Base-by-base conservation (phyloP, 2,113 vertebrate genomes). In the Aspidoscelis tigris region DNA sequence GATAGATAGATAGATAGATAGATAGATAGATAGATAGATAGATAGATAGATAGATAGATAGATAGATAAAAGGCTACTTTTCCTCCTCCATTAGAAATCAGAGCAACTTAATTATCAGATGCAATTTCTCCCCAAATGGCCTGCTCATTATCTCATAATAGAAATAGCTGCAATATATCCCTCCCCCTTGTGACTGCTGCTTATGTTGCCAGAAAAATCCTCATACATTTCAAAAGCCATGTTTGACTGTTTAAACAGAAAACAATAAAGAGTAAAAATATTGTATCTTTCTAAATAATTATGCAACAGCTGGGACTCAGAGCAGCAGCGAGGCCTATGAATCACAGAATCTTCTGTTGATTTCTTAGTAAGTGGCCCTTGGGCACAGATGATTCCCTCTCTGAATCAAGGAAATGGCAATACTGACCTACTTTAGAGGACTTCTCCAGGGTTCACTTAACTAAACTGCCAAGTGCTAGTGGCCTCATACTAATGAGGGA, bases 21-120 rank as follows among this genome's bases (percentile, higher is more conserved):
- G 8, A 50, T 50, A 50, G 8, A 33, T 33, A 33, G 33, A 33
- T 9, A 5, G 8, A 50, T 50, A 6, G 5, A 50, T 50, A 9
- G 8, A 50, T 50, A 50, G 8, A 50, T 50, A 50, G 8, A 50
- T 50, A 50, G 8, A 50, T 50, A 50, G 8, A 50, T 50, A 50
- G 8, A 50, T 50, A 50, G 8, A 50, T 50, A 50, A 1, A 33
- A 33, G 8, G 16, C 21, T 58, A 33, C 21, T 69, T 76, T 77
- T 12, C 50, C 82, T 70, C 33, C 8, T 55, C 21, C 66, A 26
- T n/a, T 39, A 2, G n/a, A 78, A 76, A 47, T 20, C 68, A 58
- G 24, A 78, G 65, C 6, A 71, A 58, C 82, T 70, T 78, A 18
- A 22, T 84, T 58, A 47, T 75, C 81, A 65, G 41, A 47, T 75